phyloP scores from a whole-genome alignment of 2,888 invertebrate species.

The Pecten maximus region DNA sequence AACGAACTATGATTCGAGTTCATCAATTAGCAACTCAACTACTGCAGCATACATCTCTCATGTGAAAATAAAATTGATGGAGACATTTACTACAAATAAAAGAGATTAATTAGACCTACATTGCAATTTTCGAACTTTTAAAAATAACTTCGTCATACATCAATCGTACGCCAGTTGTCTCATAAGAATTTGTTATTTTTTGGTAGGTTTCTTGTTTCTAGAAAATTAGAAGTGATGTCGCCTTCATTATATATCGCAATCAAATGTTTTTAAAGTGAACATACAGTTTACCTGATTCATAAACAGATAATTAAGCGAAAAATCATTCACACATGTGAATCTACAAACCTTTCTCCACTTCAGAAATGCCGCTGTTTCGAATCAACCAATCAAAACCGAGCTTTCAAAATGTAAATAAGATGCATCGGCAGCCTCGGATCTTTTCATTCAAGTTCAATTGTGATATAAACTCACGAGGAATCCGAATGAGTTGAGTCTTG shows the following conservation, averaged over 20 bases:
- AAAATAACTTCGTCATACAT: not conserved
- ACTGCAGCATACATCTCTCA: not conserved
- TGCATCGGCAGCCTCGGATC: not conserved
- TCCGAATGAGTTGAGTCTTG: not conserved
- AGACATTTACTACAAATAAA: too few relatives aligned
- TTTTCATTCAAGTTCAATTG: not conserved
- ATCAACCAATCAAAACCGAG: conserved; percentile 46
- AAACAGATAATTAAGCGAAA: not conserved
- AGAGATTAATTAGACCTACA: too few relatives aligned
- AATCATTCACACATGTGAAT: not conserved
- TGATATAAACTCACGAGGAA: not conserved
- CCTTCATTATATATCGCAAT: too few relatives aligned
- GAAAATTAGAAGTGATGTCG: not conserved
- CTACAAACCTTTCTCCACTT: conserved; percentile 43
- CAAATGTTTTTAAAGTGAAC: not conserved
- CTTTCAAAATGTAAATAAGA: conserved; percentile 20
- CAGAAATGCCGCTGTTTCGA: conserved; percentile 50
- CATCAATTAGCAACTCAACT: not conserved
- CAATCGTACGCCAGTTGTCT: not conserved
- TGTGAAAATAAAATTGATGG: not conserved
- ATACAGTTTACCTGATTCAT: not conserved
- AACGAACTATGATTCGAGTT: not conserved
- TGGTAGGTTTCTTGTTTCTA: not conserved
- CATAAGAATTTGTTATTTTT: not conserved
- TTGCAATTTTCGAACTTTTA: not conserved